phyloP scores from a whole-genome alignment of 1,140 invertebrate genomes.

The Drosophila pallidifrons region DNA sequence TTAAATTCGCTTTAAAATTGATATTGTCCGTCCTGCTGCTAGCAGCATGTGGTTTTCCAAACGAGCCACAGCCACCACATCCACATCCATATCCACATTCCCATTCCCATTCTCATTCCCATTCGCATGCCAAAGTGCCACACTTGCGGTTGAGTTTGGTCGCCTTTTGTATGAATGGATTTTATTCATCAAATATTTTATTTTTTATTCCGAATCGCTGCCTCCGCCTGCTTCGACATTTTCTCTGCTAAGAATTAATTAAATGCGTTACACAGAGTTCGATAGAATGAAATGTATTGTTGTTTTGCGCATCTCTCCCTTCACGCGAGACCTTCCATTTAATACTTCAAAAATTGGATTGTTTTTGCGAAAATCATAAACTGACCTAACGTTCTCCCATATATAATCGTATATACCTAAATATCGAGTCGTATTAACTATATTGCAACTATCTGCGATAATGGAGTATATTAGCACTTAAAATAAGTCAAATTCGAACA shows the following conservation, averaged over 20 bases:
- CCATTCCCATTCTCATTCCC: constrained; percentile 11
- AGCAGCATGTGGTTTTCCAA: constrained; percentile 66
- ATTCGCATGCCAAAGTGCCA: constrained; percentile 46
- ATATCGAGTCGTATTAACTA: not conserved
- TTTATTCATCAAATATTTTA: constrained; percentile 68
- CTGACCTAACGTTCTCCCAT: too few relatives aligned
- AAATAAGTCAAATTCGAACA: constrained; percentile 10
- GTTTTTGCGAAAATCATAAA: not conserved
- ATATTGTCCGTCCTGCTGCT: constrained; percentile 57
- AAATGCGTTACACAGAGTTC: constrained; percentile 64
- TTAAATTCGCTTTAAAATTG: constrained; percentile 80
- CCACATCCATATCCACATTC: too few relatives aligned
- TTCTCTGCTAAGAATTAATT: constrained; percentile 70
- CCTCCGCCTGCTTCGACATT: constrained; percentile 34
- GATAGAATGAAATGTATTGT: constrained; percentile 70
- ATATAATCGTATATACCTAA: too few relatives aligned
- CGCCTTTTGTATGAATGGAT: constrained; percentile 73
- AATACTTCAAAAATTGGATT: constrained; percentile 28
- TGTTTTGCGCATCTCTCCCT: constrained; percentile 25
- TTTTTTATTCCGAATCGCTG: constrained; percentile 51
- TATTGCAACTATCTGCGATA: not conserved
- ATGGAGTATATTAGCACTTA: not conserved
- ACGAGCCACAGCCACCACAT: constrained; percentile 39
- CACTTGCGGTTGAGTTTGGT: constrained; percentile 59
- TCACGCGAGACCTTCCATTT: constrained; percentile 48